Base-by-base conservation (phyloP, 1,140 invertebrate genomes). In the Aphaenogaster ashmeadi region DNA sequence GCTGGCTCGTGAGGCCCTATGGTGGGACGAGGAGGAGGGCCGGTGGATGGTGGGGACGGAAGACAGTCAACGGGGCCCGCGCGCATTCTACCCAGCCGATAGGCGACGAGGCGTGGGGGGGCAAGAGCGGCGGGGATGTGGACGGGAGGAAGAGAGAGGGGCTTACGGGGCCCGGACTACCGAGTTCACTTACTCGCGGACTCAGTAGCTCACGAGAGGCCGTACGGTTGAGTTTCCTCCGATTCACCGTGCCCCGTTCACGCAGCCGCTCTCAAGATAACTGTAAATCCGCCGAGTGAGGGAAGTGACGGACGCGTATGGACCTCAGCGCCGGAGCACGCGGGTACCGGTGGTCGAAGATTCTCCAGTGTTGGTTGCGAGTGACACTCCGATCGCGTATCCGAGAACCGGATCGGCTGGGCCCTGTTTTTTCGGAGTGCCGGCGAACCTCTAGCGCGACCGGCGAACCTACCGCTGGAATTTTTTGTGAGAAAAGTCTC, bases 131-230 rank as follows among this genome's bases (percentile, higher is more conserved):
- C 47, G 33, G 36, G 56, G 62, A 52, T 38, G 41, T 36, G 52
- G 81, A 87, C 54, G 77, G 69, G 33, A 64, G 83, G 81, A 56
- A 74, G 83, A 44, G 18, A 75, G 78, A 88, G 89, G 80, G 87
- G 66, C n/a, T 47, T 88, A 85, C 93, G 93, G 93, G 93, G 93
- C 93, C 94, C 89, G 87, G 91, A 90, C 62, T 67, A 89, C 88
- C 91, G 89, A 92, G 91, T 56, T 64, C 58, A 79, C 90, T 69
- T 69, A 85, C 67, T 90, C 83, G 92, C 91, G 90, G 88, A 92
- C 89, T 93, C 94, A 95, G 95, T 95, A 93, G 93, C 92, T 93
- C 93, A 92, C 92, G 90, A 94, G 94, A 93, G 91, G 88, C 91
- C 80, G 56, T 27, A 47, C 91, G 88, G 79, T 81, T 72, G 88